phyloP scores from a whole-genome alignment of 2,113 vertebrate genomes.

The Bubo blakistoni region DNA sequence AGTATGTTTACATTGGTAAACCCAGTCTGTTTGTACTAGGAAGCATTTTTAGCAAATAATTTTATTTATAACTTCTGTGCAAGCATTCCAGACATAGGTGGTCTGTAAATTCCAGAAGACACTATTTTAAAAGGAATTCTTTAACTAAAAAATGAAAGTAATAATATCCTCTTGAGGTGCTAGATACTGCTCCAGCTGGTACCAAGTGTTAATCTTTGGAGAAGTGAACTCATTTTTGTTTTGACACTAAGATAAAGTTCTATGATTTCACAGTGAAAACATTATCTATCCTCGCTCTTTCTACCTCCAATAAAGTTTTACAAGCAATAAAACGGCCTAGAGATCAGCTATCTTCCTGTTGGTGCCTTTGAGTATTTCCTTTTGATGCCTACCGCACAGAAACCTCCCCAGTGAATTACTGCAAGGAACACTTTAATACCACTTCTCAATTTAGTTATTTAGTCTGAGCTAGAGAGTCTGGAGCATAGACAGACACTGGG shows the following conservation, averaged over 20 bases:
- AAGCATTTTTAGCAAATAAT: slow-evolving; percentile 64
- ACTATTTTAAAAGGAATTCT: slow-evolving; percentile 59
- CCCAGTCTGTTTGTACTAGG: slow-evolving; percentile 39
- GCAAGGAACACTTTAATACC: background rate
- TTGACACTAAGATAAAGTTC: slow-evolving; percentile 57
- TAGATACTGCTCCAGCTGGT: slow-evolving; percentile 60
- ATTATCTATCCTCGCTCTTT: slow-evolving; percentile 6
- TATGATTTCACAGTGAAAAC: slow-evolving; percentile 35
- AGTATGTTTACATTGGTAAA: slow-evolving; percentile 40
- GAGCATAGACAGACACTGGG: background rate
- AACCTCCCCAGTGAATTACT: background rate
- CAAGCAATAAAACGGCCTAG: slow-evolving; percentile 40
- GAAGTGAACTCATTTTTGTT: slow-evolving; percentile 44
- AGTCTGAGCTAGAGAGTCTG: background rate
- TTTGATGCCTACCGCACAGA: slow-evolving; percentile 38
- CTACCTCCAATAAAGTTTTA: slow-evolving; percentile 56
- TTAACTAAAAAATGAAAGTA: background rate
- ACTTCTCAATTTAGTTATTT: background rate
- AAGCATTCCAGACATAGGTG: slow-evolving; percentile 69
- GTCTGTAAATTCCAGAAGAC: slow-evolving; percentile 55
- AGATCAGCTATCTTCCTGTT: background rate
- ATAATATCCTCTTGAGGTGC: background rate
- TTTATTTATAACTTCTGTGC: slow-evolving; percentile 65
- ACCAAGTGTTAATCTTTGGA: slow-evolving; percentile 49
- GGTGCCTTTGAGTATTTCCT: slow-evolving; percentile 11